Evolutionary conservation across 2,113 vertebrate genomes (phyloP).

Genomic region (Coregonus clupeaformis): DNA sequence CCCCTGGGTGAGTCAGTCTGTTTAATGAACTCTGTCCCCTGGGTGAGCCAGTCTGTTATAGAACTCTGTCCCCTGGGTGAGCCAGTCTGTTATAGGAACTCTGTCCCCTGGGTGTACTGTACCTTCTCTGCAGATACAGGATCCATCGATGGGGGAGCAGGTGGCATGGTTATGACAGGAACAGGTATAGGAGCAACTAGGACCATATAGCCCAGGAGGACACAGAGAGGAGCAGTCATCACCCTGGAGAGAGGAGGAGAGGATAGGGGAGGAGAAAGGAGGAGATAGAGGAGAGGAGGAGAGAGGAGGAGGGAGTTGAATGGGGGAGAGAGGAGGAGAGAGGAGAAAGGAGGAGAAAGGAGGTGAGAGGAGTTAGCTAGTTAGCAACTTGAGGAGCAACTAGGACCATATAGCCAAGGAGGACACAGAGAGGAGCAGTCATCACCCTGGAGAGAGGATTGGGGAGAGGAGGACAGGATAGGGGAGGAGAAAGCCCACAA

Average conservation of each 20-base stretch:
- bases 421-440: conserved; percentile 84
- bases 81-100: no score
- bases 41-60: no score
- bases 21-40: no score
- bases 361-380: neutral
- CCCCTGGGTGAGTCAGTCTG: no score
- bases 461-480: conserved; percentile 23
- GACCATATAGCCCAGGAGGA: conserved; percentile 82
- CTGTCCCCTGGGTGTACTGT: conserved; percentile 29
- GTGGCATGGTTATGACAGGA: conserved; percentile 83
- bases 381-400: conserved; percentile 85
- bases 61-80: no score
- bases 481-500: no score
- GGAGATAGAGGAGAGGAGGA: neutral
- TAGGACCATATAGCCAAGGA: conserved; percentile 83
- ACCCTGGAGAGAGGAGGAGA: conserved; percentile 73
- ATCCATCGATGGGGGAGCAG: conserved; percentile 89
- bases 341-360: no score
- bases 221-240: conserved; percentile 86
- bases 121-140: conserved; percentile 94
- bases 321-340: neutral
- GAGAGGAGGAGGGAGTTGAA: no score
- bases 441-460: conserved; percentile 76
- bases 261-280: conserved; percentile 19
- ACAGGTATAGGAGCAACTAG: conserved; percentile 88